Base-by-base conservation (phyloP, 1,140 invertebrate genomes). In the Oreohelix idahoensis region DNA sequence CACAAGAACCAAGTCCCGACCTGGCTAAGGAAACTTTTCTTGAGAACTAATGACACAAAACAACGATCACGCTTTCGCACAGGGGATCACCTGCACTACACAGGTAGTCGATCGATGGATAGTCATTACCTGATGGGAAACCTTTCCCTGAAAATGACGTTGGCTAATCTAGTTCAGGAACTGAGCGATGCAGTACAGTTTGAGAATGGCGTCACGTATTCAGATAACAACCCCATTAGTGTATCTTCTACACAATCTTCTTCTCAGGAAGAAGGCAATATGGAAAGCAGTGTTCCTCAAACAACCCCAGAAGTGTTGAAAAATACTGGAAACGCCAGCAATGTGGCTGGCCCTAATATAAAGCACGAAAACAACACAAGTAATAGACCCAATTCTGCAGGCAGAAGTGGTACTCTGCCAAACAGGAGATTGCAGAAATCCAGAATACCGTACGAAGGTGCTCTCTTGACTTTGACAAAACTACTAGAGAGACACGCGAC, bases 131-230 rank as follows among this genome's bases (percentile, higher is more conserved):
- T 87, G 58, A 87, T 88, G 26, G 84, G 85, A 32, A 89, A 90
- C 74, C 51, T 90, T 74, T 89, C 89, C 29, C 49, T 90, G 39
- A 90, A 89, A 85, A 81, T 90, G 32, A 91, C 91, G 15, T 77
- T 92, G 13, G 91, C 90, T 71, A 90, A 89, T 70, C 89, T 92
- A 35, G 89, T 89, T 36, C 90, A 90, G 71, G 91, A 91, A 53
- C 81, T 92, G 13, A 85, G 89, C 38, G 90, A 90, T 74, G 89
- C 91, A 63, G 77, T 86, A 10, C 84, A 87, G 35, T 69, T 89
- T 66, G 90, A 91, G 45, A 88, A 86, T 76, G 84, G 78, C 0
- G 63, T 76, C 20, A 11, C 75, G 8, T 82, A 86, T 35, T 69
- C 79, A 32, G 63, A 66, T 13, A 66, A 32, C 29, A 4, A 17